phyloP scores from a whole-genome alignment of 2,113 vertebrate species.

The Anseranas semipalmata region DNA sequence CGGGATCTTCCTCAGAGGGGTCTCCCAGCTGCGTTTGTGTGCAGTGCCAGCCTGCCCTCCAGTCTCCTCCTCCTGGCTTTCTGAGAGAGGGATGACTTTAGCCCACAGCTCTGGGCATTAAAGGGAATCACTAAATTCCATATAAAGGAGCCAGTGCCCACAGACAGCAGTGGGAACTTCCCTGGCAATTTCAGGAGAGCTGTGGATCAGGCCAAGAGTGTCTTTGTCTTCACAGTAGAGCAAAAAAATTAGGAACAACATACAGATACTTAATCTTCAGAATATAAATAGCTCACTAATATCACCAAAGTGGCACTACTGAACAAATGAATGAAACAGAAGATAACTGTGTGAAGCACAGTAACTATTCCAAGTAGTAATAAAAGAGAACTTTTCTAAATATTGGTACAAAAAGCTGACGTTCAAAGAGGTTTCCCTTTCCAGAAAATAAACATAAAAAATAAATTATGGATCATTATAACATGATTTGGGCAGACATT shows the following conservation, averaged over 20 bases:
- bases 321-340: background rate
- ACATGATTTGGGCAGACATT: slow-evolving; percentile 24
- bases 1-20: background rate
- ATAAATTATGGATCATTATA: slow-evolving; percentile 20
- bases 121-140: background rate
- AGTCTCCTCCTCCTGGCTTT: background rate
- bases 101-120: background rate
- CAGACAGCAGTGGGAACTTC: background rate
- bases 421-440: background rate
- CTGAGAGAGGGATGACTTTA: background rate
- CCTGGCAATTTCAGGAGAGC: background rate
- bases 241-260: background rate
- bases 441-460: background rate
- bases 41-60: background rate
- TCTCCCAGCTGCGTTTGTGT: background rate
- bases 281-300: background rate
- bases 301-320: background rate
- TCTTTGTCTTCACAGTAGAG: background rate
- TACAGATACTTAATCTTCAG: background rate
- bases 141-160: fast-evolving
- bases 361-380: background rate
- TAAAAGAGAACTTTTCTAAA: background rate
- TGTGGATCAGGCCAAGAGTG: background rate
- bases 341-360: background rate
- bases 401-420: background rate